Percentiles rank a stretch among this genome's conserved stretches.
phyloP scores from a whole-genome alignment of 2,113 vertebrate genomes.

The Lophius piscatorius region DNA sequence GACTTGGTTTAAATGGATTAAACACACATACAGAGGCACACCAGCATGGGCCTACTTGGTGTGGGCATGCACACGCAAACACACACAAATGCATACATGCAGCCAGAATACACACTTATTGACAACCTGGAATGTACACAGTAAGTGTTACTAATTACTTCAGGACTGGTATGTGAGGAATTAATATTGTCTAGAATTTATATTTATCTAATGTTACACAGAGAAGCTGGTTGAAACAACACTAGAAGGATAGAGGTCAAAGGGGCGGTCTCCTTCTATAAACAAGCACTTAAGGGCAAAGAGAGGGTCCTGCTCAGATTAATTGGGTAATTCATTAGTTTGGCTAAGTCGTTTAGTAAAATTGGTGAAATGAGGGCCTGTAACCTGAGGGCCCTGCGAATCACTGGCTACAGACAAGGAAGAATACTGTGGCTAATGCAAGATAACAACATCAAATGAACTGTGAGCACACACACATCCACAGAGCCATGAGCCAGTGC shows the following conservation, averaged over 20 bases:
- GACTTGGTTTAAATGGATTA: slow-evolving; percentile 76
- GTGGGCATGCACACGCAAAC: slow-evolving; percentile 6
- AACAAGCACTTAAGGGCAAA: slow-evolving; percentile 82
- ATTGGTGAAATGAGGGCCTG: slow-evolving; percentile 65
- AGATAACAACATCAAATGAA: slow-evolving; percentile 78
- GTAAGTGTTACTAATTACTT: slow-evolving; percentile 80
- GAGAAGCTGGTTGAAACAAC: slow-evolving; percentile 74
- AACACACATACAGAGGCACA: slow-evolving; percentile 59
- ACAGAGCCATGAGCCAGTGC: slow-evolving; percentile 32
- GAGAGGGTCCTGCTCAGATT: slow-evolving; percentile 81
- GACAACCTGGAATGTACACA: slow-evolving; percentile 62
- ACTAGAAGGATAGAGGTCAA: slow-evolving; percentile 81
- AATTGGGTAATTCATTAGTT: slow-evolving; percentile 85
- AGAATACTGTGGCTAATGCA: slow-evolving; percentile 70
- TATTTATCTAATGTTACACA: slow-evolving; percentile 83
- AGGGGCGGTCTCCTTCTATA: slow-evolving; percentile 75
- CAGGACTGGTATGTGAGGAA: slow-evolving; percentile 73
- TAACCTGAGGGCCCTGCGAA: slow-evolving; percentile 70
- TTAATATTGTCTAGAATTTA: slow-evolving; percentile 80
- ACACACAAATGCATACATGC: slow-evolving; percentile 13
- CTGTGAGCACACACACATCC: slow-evolving; percentile 65
- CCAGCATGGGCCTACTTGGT: slow-evolving; percentile 23
- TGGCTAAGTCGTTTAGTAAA: slow-evolving; percentile 79
- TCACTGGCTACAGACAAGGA: slow-evolving; percentile 57
- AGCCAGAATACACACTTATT: slow-evolving; percentile 45